Evolutionary conservation across 1,140 invertebrate genomes (phyloP).

Genomic region (Ips nitidus): DNA sequence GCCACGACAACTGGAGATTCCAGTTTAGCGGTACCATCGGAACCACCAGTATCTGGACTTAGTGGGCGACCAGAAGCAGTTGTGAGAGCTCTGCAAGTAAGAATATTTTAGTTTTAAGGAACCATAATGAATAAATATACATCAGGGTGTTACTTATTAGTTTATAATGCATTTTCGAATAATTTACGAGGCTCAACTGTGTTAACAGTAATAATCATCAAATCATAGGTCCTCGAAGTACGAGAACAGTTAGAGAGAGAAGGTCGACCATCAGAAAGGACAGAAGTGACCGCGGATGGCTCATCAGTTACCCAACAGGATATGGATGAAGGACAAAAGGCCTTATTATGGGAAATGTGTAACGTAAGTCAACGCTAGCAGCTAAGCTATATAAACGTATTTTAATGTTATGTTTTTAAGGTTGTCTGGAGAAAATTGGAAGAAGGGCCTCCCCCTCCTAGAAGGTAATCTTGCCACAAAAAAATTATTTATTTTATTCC

Average conservation of each 20-base stretch:
- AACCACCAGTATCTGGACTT: slow-evolving; percentile 53
- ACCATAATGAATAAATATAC: not conserved
- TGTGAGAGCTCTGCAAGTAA: slow-evolving; percentile 77
- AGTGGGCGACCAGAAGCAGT: slow-evolving; percentile 82
- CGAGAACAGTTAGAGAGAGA: slow-evolving; percentile 83
- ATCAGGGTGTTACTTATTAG: not conserved
- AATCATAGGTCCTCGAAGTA: slow-evolving; percentile 71
- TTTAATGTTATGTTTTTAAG: slow-evolving; percentile 48
- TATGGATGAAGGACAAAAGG: slow-evolving; percentile 89
- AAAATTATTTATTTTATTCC: slow-evolving; percentile 11
- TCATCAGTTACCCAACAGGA: slow-evolving; percentile 52
- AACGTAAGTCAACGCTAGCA: slow-evolving; percentile 67
- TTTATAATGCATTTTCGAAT: too few species aligned
- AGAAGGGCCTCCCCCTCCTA: slow-evolving; percentile 61
- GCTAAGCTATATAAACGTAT: slow-evolving; percentile 8
- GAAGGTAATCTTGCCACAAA: slow-evolving; percentile 51
- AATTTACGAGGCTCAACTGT: not conserved
- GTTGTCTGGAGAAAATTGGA: slow-evolving; percentile 71
- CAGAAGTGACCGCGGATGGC: slow-evolving; percentile 50
- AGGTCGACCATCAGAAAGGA: slow-evolving; percentile 50
- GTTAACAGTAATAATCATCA: slow-evolving; percentile 53
- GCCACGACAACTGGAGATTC: slow-evolving; percentile 47
- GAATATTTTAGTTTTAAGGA: not conserved
- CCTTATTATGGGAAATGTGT: slow-evolving; percentile 93
- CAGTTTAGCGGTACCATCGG: slow-evolving; percentile 49